Base-by-base conservation (phyloP, 2,888 invertebrate species). In the Notocelia uddmanniana region DNA sequence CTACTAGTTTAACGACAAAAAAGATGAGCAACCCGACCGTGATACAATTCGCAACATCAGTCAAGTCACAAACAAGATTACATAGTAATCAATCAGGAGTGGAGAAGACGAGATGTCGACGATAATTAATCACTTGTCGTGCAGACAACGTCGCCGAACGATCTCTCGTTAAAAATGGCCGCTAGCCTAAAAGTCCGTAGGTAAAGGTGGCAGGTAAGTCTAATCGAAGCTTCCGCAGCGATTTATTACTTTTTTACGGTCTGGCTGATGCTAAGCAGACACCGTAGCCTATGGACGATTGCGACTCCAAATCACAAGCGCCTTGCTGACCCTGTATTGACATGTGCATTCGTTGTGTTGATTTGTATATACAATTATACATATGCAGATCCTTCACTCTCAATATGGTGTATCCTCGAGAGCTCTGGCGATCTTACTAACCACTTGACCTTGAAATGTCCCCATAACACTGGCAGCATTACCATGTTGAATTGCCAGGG, bases 61-160 rank as follows among this genome's bases (percentile, higher is more conserved):
- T 90, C 90, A 89, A 89, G 89, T 91, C 89, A 87, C 88, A 90
- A 92, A 92, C 90, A 91, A 90, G 89, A 91, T 92, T 90, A 91
- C 89, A 89, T 83, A 85, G 89, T 87, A 88, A 93, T 92, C 92
- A 91, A 92, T 92, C 93, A 92, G 85, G 74, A 74, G 79, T 76
- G 76, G 79, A 79, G 81, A 81, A 60, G 81, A 81, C 80, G 84
- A 84, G 83, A 84, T 83, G 85, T 85, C 82, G 80, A 73, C 79
- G 78, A 85, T 88, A 89, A 92, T 92, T 91, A 91, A 92, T 92
- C 92, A 91, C 89, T 82, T 77, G 82, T 80, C 82, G 85, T 85
- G 76, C 81, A 81, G 83, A 83, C 81, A 80, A 69, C 58, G 69
- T 63, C 69, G 50, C 37, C 23, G 64, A 52, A 23, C 58, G 70